These are phyloP conservation scores for Thalpophila matura DNA, from an alignment of 2,888 invertebrate genomes.

Conservation along the genomic window DNA sequence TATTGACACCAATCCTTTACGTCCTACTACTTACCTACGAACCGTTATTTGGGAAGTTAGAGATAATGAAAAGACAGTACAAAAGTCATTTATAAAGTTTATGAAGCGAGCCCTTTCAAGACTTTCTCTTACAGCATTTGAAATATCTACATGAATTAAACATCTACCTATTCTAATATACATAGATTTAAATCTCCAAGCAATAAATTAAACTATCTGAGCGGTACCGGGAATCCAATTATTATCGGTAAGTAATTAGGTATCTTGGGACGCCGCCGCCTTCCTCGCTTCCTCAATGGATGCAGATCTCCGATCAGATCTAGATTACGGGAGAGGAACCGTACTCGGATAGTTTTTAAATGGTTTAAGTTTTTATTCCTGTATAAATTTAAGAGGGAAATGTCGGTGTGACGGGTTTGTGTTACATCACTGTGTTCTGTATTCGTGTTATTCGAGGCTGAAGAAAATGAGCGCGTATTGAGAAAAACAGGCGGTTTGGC, in stretches of 20 bases:
- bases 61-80: slow-evolving; percentile 30
- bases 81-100: slow-evolving; percentile 37
- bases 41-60: slow-evolving; percentile 10
- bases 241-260: slow-evolving; percentile 72
- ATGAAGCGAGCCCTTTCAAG: slow-evolving; percentile 27
- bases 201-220: slow-evolving; percentile 64
- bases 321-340: slow-evolving; percentile 53
- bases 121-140: slow-evolving; percentile 44
- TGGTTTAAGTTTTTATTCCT: slow-evolving; percentile 45
- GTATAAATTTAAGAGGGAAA: slow-evolving; percentile 21
- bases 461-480: not conserved
- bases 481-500: too few species aligned
- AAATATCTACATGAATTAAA: slow-evolving; percentile 52
- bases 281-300: slow-evolving; percentile 59
- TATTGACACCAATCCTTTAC: too few species aligned
- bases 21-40: not conserved
- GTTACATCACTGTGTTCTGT: not conserved
- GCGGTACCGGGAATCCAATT: slow-evolving; percentile 69
- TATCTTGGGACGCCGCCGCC: slow-evolving; percentile 62
- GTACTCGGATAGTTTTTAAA: slow-evolving; percentile 46
- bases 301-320: slow-evolving; percentile 64
- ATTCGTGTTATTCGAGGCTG: not conserved
- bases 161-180: slow-evolving; percentile 54
- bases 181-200: slow-evolving; percentile 56
- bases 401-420: slow-evolving; percentile 14